Conservation (phyloP, 2,888 invertebrate species). For the Mimachlamys varia region DNA sequence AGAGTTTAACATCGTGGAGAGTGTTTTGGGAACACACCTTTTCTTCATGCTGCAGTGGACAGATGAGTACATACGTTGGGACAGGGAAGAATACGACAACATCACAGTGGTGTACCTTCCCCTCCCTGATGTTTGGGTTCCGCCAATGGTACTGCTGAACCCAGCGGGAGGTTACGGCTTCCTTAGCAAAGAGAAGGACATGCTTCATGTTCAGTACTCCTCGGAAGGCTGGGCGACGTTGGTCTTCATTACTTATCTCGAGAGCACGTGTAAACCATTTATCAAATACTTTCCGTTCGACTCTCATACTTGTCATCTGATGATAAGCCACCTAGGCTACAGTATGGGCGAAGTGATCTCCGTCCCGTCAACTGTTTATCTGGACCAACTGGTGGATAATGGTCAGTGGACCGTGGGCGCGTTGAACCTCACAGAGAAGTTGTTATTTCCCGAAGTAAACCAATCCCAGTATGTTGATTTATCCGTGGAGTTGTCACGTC, state of each 20-base stretch:
- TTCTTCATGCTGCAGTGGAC: not conserved
- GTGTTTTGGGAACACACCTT: not conserved
- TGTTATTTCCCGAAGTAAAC: not conserved
- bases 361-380: not conserved
- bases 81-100: not conserved
- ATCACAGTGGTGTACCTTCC: not conserved
- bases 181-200: not conserved
- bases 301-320: not conserved
- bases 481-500: not conserved
- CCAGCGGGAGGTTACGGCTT: not conserved
- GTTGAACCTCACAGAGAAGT: not conserved
- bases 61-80: not conserved
- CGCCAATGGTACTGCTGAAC: not conserved
- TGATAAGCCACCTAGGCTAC: not conserved
- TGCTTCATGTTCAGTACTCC: not conserved
- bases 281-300: not conserved
- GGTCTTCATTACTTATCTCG: not conserved
- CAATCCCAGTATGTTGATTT: not conserved
- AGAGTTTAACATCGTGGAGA: slow-evolving; percentile 7
- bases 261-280: not conserved
- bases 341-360: not conserved
- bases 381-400: not conserved
- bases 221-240: not conserved
- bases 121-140: not conserved
- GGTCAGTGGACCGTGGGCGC: not conserved